Evolutionary conservation across 2,797 vertebrate species (phyloP).

Genomic region (Pseudochromis fuscus): DNA sequence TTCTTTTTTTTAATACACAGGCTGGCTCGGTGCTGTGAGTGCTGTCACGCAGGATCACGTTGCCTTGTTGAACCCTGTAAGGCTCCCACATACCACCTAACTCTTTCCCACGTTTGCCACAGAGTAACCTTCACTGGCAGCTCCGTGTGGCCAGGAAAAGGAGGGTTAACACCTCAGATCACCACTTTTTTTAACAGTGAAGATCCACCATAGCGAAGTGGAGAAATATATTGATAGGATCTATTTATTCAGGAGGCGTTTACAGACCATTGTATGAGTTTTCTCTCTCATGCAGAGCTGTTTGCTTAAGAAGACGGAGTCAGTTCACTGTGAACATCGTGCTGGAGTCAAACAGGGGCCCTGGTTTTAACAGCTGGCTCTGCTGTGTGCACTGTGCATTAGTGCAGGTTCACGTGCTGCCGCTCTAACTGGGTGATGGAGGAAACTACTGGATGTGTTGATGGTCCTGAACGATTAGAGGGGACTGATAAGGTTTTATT

Average conservation of each 20-base stretch:
- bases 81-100: constrained; percentile 19
- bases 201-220: no score
- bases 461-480: no score
- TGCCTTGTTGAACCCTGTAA: constrained; percentile 40
- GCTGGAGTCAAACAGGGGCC: constrained; percentile 18
- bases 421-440: background rate
- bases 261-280: background rate
- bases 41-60: constrained; percentile 47
- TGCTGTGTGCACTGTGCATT: constrained; percentile 50
- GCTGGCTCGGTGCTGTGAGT: constrained; percentile 13
- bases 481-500: no score
- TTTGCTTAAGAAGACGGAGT: constrained; percentile 42
- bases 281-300: constrained; percentile 12
- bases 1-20: no score
- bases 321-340: constrained; percentile 6
- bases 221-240: no score
- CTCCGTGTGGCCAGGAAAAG: background rate
- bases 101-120: constrained; percentile 18
- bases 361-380: constrained; percentile 56
- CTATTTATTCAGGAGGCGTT: background rate
- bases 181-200: no score
- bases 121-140: constrained; percentile 28
- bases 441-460: constrained; percentile 11
- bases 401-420: constrained; percentile 48
- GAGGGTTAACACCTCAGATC: no score